Evolutionary conservation across 2,888 invertebrate species (phyloP), one percentile per base, ranked within the genome.

Genomic region (Drosophila setosimentum): DNA sequence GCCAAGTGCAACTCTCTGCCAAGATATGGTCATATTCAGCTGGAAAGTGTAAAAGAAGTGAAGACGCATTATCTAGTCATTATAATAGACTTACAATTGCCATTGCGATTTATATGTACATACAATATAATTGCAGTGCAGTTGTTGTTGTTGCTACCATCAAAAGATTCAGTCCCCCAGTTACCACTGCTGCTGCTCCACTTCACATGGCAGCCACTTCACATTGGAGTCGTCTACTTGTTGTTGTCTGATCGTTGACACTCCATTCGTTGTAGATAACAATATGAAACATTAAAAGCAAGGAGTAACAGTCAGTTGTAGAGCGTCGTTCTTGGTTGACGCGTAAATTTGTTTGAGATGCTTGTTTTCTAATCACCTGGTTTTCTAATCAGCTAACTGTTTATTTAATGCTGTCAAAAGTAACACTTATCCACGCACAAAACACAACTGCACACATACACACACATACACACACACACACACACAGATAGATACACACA

Each of bases 321-420:
- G 16, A 45, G 16, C 45, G 45, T 16, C 5, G 53, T 61, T 45
- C 37, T 49, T n/a, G 67, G 51, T 40, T 32, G 49, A 13, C n/a
- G 21, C n/a, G 51, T 68, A 57, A 35, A 33, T 67, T 49, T 70
- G 49, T 30, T 30, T 35, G 32, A 49, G 54, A 48, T 65, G 53
- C 62, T 77, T 77, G 64, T 62, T 73, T 78, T 78, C 64, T 67
- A 70, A 80, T 80, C 77, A 71, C n/a, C 42, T 66, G 42, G n/a
- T 45, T 66, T 64, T 71, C 68, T 78, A 82, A 78, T 79, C 78
- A 78, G 74, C 50, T 78, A 73, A 82, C 74, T 73, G 82, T 82
- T 78, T 82, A 53, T 81, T 70, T 73, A 82, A 71, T 76, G 76
- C 82, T 77, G 86, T 89, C 75, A 90, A 85, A 85, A 83, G 58